Evolutionary conservation across 2,113 vertebrate genomes (phyloP).

Genomic region (Acinonyx jubatus): DNA sequence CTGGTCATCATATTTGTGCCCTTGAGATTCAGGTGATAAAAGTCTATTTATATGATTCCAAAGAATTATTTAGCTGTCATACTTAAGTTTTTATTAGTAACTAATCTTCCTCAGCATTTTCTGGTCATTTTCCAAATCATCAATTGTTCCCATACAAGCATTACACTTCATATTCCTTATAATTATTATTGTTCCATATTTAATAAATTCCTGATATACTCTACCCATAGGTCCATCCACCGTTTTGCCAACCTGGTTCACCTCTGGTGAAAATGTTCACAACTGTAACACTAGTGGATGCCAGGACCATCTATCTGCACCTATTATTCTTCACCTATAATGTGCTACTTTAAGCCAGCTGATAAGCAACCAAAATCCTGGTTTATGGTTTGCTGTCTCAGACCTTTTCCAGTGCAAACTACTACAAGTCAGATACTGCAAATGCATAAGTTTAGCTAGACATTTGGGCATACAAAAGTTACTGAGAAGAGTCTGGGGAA

Average conservation of each 20-base stretch:
- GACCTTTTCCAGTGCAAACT: not conserved
- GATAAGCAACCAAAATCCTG: not conserved
- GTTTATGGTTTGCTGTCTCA: not conserved
- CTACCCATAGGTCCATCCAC: not conserved
- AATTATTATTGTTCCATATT: not conserved
- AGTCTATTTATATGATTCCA: not conserved
- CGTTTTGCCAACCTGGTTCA: not conserved
- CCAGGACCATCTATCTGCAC: too few relatives aligned
- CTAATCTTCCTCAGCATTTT: not conserved
- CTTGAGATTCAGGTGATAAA: not conserved
- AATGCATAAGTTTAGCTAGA: not conserved
- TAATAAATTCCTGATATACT: not conserved
- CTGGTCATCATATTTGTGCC: not conserved
- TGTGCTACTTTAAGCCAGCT: not conserved
- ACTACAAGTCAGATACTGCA: not conserved
- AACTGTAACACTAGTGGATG: not conserved
- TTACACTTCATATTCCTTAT: not conserved
- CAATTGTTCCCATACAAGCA: not conserved
- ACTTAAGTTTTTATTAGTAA: not conserved
- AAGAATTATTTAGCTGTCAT: not conserved
- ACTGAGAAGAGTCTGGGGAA: not conserved
- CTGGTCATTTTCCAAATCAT: not conserved
- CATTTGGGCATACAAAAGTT: not conserved
- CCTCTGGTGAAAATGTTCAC: not conserved
- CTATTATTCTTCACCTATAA: not conserved